phyloP scores from a whole-genome alignment of 2,113 vertebrate genomes.

The Epinephelus lanceolatus region DNA sequence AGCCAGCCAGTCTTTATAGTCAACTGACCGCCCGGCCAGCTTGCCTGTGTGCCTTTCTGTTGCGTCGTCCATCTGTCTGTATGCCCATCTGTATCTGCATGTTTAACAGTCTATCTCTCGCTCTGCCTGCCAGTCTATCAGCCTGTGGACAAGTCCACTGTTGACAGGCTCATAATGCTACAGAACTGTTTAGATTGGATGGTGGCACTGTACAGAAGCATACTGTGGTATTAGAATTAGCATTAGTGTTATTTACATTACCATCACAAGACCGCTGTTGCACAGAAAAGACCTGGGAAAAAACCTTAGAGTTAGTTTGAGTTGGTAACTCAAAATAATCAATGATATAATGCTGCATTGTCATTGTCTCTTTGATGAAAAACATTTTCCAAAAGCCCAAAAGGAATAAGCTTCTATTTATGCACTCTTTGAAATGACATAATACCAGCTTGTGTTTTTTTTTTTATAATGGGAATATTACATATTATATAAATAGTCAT shows the following conservation, averaged over 20 bases:
- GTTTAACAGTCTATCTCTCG: constrained; percentile 29
- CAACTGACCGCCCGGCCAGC: constrained; percentile 47
- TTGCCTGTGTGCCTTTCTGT: constrained; percentile 51
- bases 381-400: too few relatives aligned
- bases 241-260: constrained; percentile 23
- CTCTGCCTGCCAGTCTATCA: constrained; percentile 32
- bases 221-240: neutral
- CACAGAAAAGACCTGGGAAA: neutral
- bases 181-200: constrained; percentile 40
- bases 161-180: constrained; percentile 36
- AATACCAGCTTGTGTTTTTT: too few relatives aligned
- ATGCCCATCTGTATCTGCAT: constrained; percentile 60
- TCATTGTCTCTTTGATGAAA: too few relatives aligned
- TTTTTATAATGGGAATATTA: too few relatives aligned
- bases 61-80: constrained; percentile 65
- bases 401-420: too few relatives aligned
- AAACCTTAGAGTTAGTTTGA: neutral
- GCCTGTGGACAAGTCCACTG: constrained; percentile 37
- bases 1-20: constrained; percentile 53
- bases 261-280: constrained; percentile 3
- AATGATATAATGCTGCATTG: too few relatives aligned
- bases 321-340: constrained; percentile 19
- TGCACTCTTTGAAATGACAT: too few relatives aligned
- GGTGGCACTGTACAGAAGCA: constrained; percentile 13
- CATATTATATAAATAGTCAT: too few relatives aligned